phyloP scores from a whole-genome alignment of 2,113 vertebrate species.

The Pachypanchax playfairii region DNA sequence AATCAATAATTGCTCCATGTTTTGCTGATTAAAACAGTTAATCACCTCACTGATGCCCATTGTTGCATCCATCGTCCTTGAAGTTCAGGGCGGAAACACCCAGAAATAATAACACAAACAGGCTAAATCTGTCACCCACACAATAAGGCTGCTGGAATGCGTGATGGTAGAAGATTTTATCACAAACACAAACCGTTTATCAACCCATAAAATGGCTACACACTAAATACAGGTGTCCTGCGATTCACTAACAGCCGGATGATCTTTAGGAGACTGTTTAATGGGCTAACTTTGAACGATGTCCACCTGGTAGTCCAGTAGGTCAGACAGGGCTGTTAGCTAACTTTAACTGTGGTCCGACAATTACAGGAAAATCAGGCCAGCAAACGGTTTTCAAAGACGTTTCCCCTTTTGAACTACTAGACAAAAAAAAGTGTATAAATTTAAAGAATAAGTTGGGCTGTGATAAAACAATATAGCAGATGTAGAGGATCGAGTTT shows the following conservation, averaged over 20 bases:
- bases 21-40: constrained; percentile 55
- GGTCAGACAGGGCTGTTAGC: constrained; percentile 29
- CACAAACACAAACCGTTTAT: not conserved
- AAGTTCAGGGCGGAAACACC: constrained; percentile 66
- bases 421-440: not conserved
- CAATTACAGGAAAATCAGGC: not conserved
- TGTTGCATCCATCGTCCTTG: constrained; percentile 72
- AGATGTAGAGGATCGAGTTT: not conserved
- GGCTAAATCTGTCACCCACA: constrained; percentile 54
- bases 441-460: accelerated
- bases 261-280: not conserved
- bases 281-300: constrained; percentile 38
- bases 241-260: not conserved
- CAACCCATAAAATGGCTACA: too few relatives aligned
- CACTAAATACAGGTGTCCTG: not conserved
- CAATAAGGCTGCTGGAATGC: constrained; percentile 53
- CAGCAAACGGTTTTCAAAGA: accelerated
- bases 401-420: too few relatives aligned
- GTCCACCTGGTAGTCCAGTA: not conserved
- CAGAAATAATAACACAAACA: constrained; percentile 50
- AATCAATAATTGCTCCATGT: constrained; percentile 66
- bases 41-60: constrained; percentile 56
- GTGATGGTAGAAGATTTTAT: constrained; percentile 28
- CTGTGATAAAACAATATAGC: not conserved
- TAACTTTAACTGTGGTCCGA: not conserved